These are phyloP conservation scores for Guaruba guarouba DNA, from an alignment of 2,113 vertebrate genomes.

Conservation along the genomic window DNA sequence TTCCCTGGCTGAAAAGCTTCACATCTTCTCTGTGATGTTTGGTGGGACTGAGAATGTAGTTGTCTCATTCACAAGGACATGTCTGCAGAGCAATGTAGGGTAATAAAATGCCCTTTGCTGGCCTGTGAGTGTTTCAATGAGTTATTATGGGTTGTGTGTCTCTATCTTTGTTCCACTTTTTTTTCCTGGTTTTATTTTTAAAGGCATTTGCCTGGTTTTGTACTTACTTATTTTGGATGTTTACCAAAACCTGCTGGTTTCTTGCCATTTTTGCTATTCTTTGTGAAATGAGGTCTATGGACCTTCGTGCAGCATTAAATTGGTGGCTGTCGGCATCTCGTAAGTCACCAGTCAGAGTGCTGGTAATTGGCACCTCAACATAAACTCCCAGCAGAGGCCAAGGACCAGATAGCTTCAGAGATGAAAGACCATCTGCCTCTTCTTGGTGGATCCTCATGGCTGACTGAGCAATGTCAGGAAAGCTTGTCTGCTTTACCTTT, in stretches of 20 bases:
- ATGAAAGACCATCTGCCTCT: constrained; percentile 57
- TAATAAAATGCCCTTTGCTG: background rate
- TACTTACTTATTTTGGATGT: background rate
- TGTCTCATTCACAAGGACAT: background rate
- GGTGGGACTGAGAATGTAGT: background rate
- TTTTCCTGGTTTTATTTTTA: background rate
- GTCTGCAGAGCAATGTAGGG: background rate
- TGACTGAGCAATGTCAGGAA: constrained; percentile 55
- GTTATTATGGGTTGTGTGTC: background rate
- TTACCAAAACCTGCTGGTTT: constrained; percentile 2
- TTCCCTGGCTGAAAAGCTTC: background rate
- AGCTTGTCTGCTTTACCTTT: constrained; percentile 48
- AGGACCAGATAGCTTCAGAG: constrained; percentile 16
- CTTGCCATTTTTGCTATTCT: background rate
- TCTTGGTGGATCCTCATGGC: constrained; percentile 51
- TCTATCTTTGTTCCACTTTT: background rate
- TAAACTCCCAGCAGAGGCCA: constrained; percentile 55
- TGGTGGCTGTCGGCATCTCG: background rate
- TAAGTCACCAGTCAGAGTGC: background rate
- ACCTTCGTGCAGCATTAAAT: background rate
- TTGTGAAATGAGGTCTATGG: background rate
- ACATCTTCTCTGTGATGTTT: background rate
- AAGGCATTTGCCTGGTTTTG: background rate
- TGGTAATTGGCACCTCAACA: constrained; percentile 35
- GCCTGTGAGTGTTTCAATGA: background rate